phyloP scores from a whole-genome alignment of 2,888 invertebrate genomes.

The Liodrosophila aerea region DNA sequence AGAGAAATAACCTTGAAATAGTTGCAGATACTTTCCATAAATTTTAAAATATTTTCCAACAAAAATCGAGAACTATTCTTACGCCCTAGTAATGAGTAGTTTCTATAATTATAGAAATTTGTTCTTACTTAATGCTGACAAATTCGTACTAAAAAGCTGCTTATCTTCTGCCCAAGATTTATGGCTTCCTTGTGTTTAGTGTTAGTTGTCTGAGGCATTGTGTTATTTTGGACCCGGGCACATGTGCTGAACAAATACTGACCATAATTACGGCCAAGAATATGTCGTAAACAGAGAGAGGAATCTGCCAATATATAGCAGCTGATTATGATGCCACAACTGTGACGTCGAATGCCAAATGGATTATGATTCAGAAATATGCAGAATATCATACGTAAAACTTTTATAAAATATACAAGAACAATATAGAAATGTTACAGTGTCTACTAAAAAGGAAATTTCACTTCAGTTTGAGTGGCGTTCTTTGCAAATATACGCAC shows the following conservation, averaged over 20 bases:
- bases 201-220: slow-evolving; percentile 31
- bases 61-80: no score
- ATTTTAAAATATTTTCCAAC: no score
- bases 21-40: no score
- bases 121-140: slow-evolving; percentile 22
- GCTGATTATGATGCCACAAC: slow-evolving; percentile 28
- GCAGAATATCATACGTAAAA: neutral
- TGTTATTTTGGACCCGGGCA: slow-evolving; percentile 27
- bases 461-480: slow-evolving; percentile 3
- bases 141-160: slow-evolving; percentile 29
- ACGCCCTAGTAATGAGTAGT: slow-evolving; percentile 7
- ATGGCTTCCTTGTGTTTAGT: slow-evolving; percentile 24
- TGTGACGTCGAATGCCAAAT: slow-evolving; percentile 34
- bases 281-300: slow-evolving; percentile 9
- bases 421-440: no score
- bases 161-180: slow-evolving; percentile 22
- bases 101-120: slow-evolving; percentile 38
- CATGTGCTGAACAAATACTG: slow-evolving; percentile 9
- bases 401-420: neutral
- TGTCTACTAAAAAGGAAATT: neutral
- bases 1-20: no score
- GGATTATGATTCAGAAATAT: slow-evolving; percentile 36
- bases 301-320: neutral
- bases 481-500: slow-evolving; percentile 36
- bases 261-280: slow-evolving; percentile 24